phyloP scores from a whole-genome alignment of 2,888 invertebrate genomes.

The Norana najaformis region DNA sequence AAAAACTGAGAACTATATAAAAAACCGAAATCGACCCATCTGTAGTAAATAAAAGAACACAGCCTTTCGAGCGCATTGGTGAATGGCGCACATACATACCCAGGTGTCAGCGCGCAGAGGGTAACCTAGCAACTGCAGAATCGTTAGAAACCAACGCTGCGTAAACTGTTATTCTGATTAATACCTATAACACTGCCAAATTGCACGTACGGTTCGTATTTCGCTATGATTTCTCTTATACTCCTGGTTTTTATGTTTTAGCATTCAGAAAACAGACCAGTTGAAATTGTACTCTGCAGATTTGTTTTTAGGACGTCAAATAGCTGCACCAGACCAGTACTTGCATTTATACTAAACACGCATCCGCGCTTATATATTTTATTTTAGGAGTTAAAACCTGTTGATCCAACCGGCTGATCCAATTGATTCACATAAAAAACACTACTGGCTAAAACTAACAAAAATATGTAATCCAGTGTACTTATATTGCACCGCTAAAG shows the following conservation, averaged over 20 bases:
- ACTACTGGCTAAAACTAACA: too few species aligned
- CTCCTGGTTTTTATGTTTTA: not conserved
- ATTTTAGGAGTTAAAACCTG: too few species aligned
- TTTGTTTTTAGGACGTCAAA: not conserved
- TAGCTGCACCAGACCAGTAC: not conserved
- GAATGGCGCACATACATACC: not conserved
- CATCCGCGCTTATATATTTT: not conserved
- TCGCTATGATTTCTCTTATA: not conserved
- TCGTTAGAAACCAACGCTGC: not conserved
- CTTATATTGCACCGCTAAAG: too few species aligned
- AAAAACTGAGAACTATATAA: too few species aligned
- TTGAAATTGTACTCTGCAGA: not conserved
- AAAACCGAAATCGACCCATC: too few species aligned
- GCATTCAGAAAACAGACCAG: not conserved
- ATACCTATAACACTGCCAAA: not conserved
- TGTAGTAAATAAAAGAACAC: too few species aligned
- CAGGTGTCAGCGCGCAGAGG: not conserved
- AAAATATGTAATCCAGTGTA: too few species aligned
- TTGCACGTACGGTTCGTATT: not conserved
- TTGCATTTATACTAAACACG: not conserved
- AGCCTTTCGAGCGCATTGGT: too few species aligned
- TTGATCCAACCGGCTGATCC: too few species aligned
- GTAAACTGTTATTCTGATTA: not conserved
- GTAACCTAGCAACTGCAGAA: not conserved
- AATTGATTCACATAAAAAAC: too few species aligned